Evolutionary conservation across 2,888 invertebrate genomes (phyloP).

Genomic region (Drosophila gaucha): DNA sequence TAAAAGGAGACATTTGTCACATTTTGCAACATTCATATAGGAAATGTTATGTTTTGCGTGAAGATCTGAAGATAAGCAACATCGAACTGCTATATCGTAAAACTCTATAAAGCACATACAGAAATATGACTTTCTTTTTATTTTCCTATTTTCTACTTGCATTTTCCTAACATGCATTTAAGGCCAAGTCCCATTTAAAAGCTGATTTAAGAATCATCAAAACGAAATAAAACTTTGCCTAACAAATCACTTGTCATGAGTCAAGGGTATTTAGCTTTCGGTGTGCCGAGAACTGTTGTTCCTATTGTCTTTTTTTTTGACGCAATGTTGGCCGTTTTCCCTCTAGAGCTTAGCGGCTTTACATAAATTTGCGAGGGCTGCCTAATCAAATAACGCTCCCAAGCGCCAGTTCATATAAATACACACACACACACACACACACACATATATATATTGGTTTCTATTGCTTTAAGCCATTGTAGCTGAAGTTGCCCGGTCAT

Average conservation of each 20-base stretch:
- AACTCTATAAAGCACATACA: background rate
- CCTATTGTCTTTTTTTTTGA: slow-evolving; percentile 2
- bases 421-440: background rate
- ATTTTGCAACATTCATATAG: too few species aligned
- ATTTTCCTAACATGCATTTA: too few species aligned
- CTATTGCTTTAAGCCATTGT: slow-evolving; percentile 24
- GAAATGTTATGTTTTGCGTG: too few species aligned
- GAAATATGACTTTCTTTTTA: background rate
- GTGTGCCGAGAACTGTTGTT: background rate
- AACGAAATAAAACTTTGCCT: too few species aligned
- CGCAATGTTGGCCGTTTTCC: slow-evolving; percentile 5
- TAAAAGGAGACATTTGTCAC: background rate
- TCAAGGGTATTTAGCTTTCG: background rate
- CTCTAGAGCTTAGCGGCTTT: slow-evolving; percentile 56
- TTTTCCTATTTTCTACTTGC: background rate
- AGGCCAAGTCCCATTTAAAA: too few species aligned
- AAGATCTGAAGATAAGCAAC: too few species aligned
- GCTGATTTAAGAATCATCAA: too few species aligned
- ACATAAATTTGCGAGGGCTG: slow-evolving; percentile 64
- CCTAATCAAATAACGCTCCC: slow-evolving; percentile 69
- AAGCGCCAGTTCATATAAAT: slow-evolving; percentile 3
- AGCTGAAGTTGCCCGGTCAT: slow-evolving; percentile 22
- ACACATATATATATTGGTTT: slow-evolving; percentile 6
- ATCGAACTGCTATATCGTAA: background rate
- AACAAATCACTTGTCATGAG: background rate